Percentiles rank a stretch among this genome's conserved stretches.
Evolutionary conservation across 1,140 invertebrate genomes (phyloP).

Genomic region (Araneus ventricosus): DNA sequence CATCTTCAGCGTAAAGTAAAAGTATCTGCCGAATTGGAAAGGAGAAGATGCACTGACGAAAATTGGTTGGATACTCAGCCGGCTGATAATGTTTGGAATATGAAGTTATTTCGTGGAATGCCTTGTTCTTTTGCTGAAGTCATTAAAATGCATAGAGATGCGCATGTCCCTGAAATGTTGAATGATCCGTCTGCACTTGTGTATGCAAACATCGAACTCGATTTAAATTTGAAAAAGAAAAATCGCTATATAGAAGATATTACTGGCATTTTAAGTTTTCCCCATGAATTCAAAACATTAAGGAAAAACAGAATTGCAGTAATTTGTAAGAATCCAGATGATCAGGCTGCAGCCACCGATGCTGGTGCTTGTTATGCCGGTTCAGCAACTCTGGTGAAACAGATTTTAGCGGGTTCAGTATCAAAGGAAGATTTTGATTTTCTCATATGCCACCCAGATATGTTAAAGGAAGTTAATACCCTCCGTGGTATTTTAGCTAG

Average conservation of each 20-base stretch:
- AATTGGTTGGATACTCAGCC: slow-evolving; percentile 78
- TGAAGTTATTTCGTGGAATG: slow-evolving; percentile 64
- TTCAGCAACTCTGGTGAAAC: slow-evolving; percentile 72
- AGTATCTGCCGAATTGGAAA: background rate
- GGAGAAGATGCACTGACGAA: slow-evolving; percentile 64
- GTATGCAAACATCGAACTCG: slow-evolving; percentile 85
- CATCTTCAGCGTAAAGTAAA: slow-evolving; percentile 53
- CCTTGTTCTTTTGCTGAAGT: slow-evolving; percentile 86
- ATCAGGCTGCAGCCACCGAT: slow-evolving; percentile 74
- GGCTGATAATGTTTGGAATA: slow-evolving; percentile 85
- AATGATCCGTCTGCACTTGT: slow-evolving; percentile 86
- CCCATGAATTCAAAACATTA: slow-evolving; percentile 70
- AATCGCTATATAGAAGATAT: slow-evolving; percentile 74
- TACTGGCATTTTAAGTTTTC: slow-evolving; percentile 70
- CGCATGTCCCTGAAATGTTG: slow-evolving; percentile 88
- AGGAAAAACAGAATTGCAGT: slow-evolving; percentile 73
- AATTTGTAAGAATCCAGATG: slow-evolving; percentile 74
- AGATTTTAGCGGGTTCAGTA: slow-evolving; percentile 84
- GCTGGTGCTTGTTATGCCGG: slow-evolving; percentile 76
- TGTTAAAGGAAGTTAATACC: slow-evolving; percentile 87
- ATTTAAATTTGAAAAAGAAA: slow-evolving; percentile 85
- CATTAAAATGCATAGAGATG: slow-evolving; percentile 87
- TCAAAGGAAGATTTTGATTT: slow-evolving; percentile 86
- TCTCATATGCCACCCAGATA: slow-evolving; percentile 88
- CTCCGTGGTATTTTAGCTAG: slow-evolving; percentile 88